These are phyloP conservation scores for Stenotaenia linearis DNA, from an alignment of 2,888 invertebrate genomes.

Conservation along the genomic window DNA sequence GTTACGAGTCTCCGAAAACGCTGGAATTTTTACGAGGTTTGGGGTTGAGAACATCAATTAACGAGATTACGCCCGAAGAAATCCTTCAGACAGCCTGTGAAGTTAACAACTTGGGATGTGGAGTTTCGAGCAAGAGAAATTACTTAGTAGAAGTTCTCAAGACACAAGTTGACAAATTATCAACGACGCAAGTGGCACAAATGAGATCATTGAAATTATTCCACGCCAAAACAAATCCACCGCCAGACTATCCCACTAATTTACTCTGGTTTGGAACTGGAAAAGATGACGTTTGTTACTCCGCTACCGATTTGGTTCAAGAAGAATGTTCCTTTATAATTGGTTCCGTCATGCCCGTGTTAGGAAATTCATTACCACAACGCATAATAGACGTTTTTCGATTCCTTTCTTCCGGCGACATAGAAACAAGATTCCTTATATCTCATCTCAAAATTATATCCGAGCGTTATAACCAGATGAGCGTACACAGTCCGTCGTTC, in stretches of 20 bases:
- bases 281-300: neutral
- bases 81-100: neutral
- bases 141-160: neutral
- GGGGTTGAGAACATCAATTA: neutral
- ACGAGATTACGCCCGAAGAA: neutral
- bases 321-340: neutral
- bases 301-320: neutral
- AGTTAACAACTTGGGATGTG: neutral
- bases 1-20: neutral
- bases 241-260: neutral
- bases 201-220: neutral
- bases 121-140: neutral
- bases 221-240: neutral
- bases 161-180: neutral
- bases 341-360: neutral
- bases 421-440: no score
- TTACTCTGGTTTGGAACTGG: neutral
- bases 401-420: no score
- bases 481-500: neutral
- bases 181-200: neutral
- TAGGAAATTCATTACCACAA: neutral
- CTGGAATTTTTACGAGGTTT: neutral
- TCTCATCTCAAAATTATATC: no score
- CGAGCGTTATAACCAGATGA: no score
- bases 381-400: no score